phyloP scores from a whole-genome alignment of 2,888 invertebrate genomes.

The Drosophila colorata region DNA sequence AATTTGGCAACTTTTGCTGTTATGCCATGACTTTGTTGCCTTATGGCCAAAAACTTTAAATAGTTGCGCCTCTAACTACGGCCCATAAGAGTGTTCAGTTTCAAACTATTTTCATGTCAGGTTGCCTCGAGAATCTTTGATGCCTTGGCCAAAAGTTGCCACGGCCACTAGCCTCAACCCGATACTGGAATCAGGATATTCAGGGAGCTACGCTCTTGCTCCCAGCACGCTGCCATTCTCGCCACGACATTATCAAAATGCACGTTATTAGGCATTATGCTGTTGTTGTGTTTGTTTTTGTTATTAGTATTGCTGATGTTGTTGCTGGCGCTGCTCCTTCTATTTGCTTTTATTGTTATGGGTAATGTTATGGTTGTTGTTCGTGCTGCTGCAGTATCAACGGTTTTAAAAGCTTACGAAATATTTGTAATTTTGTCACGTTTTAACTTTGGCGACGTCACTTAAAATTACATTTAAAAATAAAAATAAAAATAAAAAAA shows the following conservation, averaged over 20 bases:
- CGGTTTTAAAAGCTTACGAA: slow-evolving; percentile 69
- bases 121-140: slow-evolving; percentile 50
- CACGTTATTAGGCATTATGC: slow-evolving; percentile 73
- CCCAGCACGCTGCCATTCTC: slow-evolving; percentile 9
- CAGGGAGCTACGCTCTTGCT: background rate
- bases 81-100: slow-evolving; percentile 40
- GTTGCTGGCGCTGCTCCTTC: slow-evolving; percentile 31
- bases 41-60: slow-evolving; percentile 56
- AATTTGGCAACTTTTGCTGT: slow-evolving; percentile 35
- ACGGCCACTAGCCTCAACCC: slow-evolving; percentile 6
- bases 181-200: slow-evolving; percentile 14
- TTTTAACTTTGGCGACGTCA: slow-evolving; percentile 76
- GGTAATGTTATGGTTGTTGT: slow-evolving; percentile 65
- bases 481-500: slow-evolving; percentile 21
- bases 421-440: slow-evolving; percentile 80
- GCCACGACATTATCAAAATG: slow-evolving; percentile 66
- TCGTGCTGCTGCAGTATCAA: slow-evolving; percentile 62
- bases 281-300: slow-evolving; percentile 41
- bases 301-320: slow-evolving; percentile 15
- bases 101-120: slow-evolving; percentile 48
- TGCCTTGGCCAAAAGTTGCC: slow-evolving; percentile 48
- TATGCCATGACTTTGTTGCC: slow-evolving; percentile 39
- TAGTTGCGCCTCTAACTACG: slow-evolving; percentile 53
- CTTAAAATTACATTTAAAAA: slow-evolving; percentile 72
- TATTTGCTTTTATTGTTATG: slow-evolving; percentile 62